Base-by-base conservation (phyloP, 2,888 invertebrate genomes). In the Leptinotarsa tumamoca region DNA sequence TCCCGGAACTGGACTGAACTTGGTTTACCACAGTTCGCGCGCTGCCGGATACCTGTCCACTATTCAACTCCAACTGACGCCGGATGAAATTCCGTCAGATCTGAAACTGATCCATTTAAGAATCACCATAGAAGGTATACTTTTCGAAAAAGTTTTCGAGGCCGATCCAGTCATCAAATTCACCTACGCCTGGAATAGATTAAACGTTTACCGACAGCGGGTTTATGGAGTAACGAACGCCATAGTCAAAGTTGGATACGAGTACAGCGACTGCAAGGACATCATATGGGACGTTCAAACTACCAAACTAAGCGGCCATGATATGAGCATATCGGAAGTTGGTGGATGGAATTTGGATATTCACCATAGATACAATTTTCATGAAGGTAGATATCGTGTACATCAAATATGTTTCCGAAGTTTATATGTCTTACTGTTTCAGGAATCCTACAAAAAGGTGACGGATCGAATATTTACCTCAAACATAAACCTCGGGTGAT, bases 311-410 rank as follows among this genome's bases (percentile, higher is more conserved):
- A 96, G 96, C 84, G 99, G 98, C 0, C 97, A 97, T 86, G 98
- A 98, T 86, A 96, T 98, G 95, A 96, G 96, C 77, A 98, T 98
- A 68, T 98, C 98, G 0, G 98, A 98, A 89, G 96, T 98, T 56
- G 98, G 98, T 0, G 98, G 97, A 17, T 99, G 98, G 98, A 98
- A 98, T 88, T 90, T 99, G 82, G 97, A 99, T 87, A 97, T 98
- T 80, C 98, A 99, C 90, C 98, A 99, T 86, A 92, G 98, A 82
- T 98, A 98, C 88, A 99, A 99, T 88, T 97, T 97, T 92, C 97
- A 98, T 86, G 98, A 98, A 90, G 98, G 95, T 95, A 88, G 77
- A 73, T 75, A 43, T 43, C 17, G 33, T n/a, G 58, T 58, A 52
- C 52, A 17, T 52, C 52, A 52, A 52, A 17, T 18, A 14, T 58